A percentile compares a stretch with the other conserved stretches of the same genome.
phyloP scores from a whole-genome alignment of 2,888 invertebrate species.

The Drosophila limbata region DNA sequence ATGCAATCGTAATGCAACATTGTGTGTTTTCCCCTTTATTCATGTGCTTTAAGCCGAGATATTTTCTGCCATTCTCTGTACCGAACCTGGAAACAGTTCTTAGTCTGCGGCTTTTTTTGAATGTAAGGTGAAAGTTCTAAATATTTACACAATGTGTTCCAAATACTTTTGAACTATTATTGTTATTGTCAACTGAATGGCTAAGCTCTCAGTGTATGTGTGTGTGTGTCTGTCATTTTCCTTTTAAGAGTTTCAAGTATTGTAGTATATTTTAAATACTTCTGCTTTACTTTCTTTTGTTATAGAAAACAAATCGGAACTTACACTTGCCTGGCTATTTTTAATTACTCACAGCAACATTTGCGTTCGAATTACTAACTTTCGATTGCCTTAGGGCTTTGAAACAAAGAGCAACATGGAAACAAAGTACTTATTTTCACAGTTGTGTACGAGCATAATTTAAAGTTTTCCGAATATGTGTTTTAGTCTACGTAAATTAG shows the following conservation, averaged over 20 bases:
- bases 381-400: slow-evolving; percentile 26
- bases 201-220: neutral
- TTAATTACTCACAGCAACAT: slow-evolving; percentile 37
- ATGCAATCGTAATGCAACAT: slow-evolving; percentile 13
- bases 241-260: slow-evolving; percentile 10
- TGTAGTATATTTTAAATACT: slow-evolving; percentile 51
- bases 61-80: slow-evolving; percentile 2
- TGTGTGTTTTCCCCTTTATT: slow-evolving; percentile 23
- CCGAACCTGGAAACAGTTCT: neutral
- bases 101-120: slow-evolving; percentile 3
- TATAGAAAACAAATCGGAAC: slow-evolving; percentile 18
- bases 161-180: slow-evolving; percentile 33
- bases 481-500: slow-evolving; percentile 11
- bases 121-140: slow-evolving; percentile 35
- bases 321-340: slow-evolving; percentile 19
- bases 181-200: slow-evolving; percentile 26
- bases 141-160: slow-evolving; percentile 30
- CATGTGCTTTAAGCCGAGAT: slow-evolving; percentile 25
- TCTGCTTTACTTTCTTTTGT: slow-evolving; percentile 27
- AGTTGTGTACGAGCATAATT: slow-evolving; percentile 23
- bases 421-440: slow-evolving; percentile 26
- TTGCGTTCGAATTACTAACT: slow-evolving; percentile 28
- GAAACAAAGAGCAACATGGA: slow-evolving; percentile 11
- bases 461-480: slow-evolving; percentile 28
- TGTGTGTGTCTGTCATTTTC: neutral